Evolutionary conservation across 1,140 invertebrate species (phyloP), one percentile per base, ranked within the genome.

Genomic region (Trypoxylus dichotomus): DNA sequence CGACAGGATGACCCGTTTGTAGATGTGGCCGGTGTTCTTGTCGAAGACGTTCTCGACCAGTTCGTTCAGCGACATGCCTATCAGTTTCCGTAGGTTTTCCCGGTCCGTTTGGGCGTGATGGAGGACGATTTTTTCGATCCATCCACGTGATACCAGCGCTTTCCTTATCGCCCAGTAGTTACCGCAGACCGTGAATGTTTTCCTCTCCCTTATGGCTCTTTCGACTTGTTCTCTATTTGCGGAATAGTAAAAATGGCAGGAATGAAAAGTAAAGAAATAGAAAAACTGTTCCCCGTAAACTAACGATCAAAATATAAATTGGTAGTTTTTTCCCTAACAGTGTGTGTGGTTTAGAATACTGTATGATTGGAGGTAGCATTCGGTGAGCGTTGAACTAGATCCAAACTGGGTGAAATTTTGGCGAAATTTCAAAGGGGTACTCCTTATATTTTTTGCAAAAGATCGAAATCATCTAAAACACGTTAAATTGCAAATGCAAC

Each of bases 91-190:
- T 27, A 77, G 21, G 25, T 73, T 74, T 6, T 80, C 79, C 10
- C 41, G 47, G 54, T 77, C 60, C 2, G 32, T 58, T 37, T 75
- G 78, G 5, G 74, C 37, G 47, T 79, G 79, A 32, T 76, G 74
- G 37, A 27, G 13, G 43, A 79, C 74, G 25, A 91, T 83, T 83
- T 91, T 92, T 85, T 91, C 90, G 10, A 91, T 83, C 91, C 91
- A 92, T 2, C 90, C 90, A 19, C 91, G 82, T 63, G 87, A 83
- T 75, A 88, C 77, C 77, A 92, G 83, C 32, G 90, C 89, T 71
- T 86, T 85, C 71, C 90, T 81, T 41, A 90, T 83, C 11, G 85
- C 83, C 21, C 83, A 86, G 76, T 85, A 89, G 54, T 79, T 82
- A 6, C 89, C 89, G 63, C 85, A 84, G 32, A 87, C 80, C 1